A percentile compares a stretch with the other conserved stretches of the same genome.
phyloP scores from a whole-genome alignment of 2,888 invertebrate genomes.

The Pseudolycoriella hygida region DNA sequence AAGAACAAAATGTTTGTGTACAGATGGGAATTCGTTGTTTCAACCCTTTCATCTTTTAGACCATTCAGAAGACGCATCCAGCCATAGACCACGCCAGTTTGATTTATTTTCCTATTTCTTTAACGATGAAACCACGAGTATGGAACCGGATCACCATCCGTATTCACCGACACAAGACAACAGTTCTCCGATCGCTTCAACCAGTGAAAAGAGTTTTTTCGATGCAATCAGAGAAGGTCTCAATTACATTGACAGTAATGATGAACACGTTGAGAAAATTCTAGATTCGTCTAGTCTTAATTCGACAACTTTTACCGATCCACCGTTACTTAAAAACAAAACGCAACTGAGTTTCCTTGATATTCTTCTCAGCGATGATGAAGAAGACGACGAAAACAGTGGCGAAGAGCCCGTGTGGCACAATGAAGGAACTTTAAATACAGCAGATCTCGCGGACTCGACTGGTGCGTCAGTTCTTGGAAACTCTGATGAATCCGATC shows the following conservation, averaged over 20 bases:
- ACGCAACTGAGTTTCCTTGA: background rate
- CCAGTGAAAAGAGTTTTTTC: slow-evolving; percentile 21
- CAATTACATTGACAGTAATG: slow-evolving; percentile 23
- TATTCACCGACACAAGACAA: background rate
- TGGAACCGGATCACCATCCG: background rate
- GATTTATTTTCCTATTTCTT: slow-evolving; percentile 24
- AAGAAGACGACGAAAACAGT: background rate
- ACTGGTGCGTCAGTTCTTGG: too few species aligned
- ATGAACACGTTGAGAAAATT: slow-evolving; percentile 11
- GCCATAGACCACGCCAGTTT: slow-evolving; percentile 18
- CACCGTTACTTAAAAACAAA: background rate
- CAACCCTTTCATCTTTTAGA: background rate
- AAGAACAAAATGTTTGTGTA: too few species aligned
- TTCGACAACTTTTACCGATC: background rate
- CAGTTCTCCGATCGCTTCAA: slow-evolving; percentile 10
- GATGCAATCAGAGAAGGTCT: slow-evolving; percentile 24
- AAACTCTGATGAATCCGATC: too few species aligned
- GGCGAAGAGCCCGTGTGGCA: background rate
- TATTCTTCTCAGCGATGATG: background rate
- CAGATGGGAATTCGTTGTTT: background rate
- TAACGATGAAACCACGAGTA: slow-evolving; percentile 18
- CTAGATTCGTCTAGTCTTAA: slow-evolving; percentile 11
- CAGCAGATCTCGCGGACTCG: too few species aligned
- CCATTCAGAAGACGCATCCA: background rate
- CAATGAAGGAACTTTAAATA: too few species aligned